Conservation (phyloP, 2,113 vertebrate genomes). For the Caloenas nicobarica region DNA sequence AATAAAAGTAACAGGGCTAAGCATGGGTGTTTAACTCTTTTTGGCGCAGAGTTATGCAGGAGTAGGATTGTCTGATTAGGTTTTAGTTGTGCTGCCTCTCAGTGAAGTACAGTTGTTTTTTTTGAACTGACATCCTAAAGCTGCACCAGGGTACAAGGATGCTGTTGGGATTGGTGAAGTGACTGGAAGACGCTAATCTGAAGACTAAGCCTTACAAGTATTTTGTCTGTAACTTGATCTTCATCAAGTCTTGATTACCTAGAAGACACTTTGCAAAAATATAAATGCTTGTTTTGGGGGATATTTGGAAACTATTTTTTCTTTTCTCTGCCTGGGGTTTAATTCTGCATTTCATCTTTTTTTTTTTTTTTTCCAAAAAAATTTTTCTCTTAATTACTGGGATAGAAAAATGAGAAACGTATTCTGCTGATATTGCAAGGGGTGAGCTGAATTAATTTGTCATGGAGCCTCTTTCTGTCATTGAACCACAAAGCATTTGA, state of each 20-base stretch:
- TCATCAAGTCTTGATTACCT: background rate
- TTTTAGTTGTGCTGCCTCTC: background rate
- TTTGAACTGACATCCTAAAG: background rate
- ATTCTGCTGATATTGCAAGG: background rate
- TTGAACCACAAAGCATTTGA: background rate
- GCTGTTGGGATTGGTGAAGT: background rate
- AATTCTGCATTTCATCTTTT: background rate
- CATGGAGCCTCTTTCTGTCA: background rate
- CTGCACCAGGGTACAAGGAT: background rate
- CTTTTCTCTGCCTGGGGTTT: background rate
- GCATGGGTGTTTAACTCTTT: background rate
- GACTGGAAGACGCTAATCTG: background rate
- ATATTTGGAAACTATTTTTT: background rate
- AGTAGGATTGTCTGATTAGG: background rate
- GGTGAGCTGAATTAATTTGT: background rate
- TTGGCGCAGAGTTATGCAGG: background rate
- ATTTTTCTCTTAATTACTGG: background rate
- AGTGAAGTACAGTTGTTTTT: background rate
- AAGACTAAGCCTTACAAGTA: background rate
- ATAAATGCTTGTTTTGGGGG: background rate
- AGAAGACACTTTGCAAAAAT: background rate
- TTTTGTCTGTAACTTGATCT: background rate
- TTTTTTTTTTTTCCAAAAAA: rapidly evolving
- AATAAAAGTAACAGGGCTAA: background rate
- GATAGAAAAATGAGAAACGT: background rate